Conservation (phyloP, 2,797 vertebrate species). For the Lutjanus campechanus region DNA sequence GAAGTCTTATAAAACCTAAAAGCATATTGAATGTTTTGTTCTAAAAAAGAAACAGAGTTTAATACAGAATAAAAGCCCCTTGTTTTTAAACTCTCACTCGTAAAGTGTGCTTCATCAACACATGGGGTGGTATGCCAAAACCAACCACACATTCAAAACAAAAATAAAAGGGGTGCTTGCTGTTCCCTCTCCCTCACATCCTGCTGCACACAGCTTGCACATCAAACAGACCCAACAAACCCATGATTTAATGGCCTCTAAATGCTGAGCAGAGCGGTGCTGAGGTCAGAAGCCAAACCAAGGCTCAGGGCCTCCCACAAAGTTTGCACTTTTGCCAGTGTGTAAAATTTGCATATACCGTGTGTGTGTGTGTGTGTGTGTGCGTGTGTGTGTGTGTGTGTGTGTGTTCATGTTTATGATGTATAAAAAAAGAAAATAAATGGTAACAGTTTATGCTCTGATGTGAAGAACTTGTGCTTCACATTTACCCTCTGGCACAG, state of each 20-base stretch:
- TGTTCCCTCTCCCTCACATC: slow-evolving; percentile 62
- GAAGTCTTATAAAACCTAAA: background rate
- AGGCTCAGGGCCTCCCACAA: slow-evolving; percentile 65
- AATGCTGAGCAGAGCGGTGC: slow-evolving; percentile 67
- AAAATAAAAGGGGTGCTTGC: slow-evolving; percentile 65
- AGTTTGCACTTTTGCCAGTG: slow-evolving; percentile 54
- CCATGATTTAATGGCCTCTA: slow-evolving; percentile 73
- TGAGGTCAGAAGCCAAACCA: slow-evolving; percentile 71
- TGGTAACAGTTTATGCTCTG: background rate
- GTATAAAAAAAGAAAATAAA: background rate
- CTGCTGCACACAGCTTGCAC: slow-evolving; percentile 77
- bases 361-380: no score
- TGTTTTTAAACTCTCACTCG: slow-evolving; percentile 16
- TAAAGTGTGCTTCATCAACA: slow-evolving; percentile 43
- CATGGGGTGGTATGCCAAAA: slow-evolving; percentile 35
- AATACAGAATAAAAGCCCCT: slow-evolving; percentile 11
- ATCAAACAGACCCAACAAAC: slow-evolving; percentile 79
- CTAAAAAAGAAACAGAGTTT: background rate
- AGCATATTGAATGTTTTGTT: slow-evolving; percentile 12
- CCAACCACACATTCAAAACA: slow-evolving; percentile 59
- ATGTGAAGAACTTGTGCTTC: slow-evolving; percentile 3
- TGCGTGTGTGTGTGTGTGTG: slow-evolving; percentile 10
- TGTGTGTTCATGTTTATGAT: background rate
- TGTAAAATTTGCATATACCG: slow-evolving; percentile 35
- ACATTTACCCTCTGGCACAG: background rate